Conservation (phyloP, 1,140 invertebrate genomes). For the Dufourea novaeangliae region DNA sequence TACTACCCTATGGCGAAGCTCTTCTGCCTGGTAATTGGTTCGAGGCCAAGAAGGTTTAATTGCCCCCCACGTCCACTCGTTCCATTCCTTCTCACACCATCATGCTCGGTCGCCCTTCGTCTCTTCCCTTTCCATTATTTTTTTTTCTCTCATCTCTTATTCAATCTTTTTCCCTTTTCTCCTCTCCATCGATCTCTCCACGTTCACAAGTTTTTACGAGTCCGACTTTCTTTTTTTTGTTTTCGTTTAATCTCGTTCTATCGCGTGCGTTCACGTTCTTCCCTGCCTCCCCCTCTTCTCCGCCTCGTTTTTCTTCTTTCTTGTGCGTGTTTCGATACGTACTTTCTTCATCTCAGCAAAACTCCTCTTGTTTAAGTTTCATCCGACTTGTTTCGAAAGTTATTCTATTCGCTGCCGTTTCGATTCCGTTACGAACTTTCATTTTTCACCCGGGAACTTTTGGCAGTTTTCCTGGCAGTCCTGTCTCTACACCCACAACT, state of each 20-base stretch:
- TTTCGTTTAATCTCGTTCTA: too few relatives aligned
- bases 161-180: too few relatives aligned
- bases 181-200: too few relatives aligned
- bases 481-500: not conserved
- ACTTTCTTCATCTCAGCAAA: too few relatives aligned
- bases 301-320: too few relatives aligned
- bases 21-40: constrained; percentile 44
- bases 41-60: constrained; percentile 47
- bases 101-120: not conserved
- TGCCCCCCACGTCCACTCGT: constrained; percentile 8
- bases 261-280: too few relatives aligned
- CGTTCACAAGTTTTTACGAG: too few relatives aligned
- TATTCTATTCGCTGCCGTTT: not conserved
- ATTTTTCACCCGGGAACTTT: not conserved
- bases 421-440: not conserved
- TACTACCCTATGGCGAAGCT: constrained; percentile 1
- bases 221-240: too few relatives aligned
- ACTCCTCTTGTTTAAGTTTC: not conserved
- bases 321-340: too few relatives aligned
- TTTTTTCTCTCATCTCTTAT: too few relatives aligned
- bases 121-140: too few relatives aligned
- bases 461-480: not conserved
- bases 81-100: not conserved
- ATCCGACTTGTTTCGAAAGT: not conserved
- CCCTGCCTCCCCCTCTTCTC: too few relatives aligned